phyloP scores from a whole-genome alignment of 2,113 vertebrate genomes.

The Baryphthengus martii region DNA sequence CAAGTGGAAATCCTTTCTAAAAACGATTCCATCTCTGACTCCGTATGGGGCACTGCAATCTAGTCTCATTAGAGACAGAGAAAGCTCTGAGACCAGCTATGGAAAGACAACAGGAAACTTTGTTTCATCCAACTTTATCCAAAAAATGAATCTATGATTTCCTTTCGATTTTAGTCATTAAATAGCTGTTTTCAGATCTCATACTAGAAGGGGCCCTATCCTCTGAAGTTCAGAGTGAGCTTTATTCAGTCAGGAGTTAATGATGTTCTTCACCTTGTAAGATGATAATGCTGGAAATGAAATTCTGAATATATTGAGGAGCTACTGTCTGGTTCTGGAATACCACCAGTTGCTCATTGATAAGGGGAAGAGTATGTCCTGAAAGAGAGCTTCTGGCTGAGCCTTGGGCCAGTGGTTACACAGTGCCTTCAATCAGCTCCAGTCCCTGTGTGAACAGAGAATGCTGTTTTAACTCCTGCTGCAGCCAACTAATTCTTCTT shows the following conservation, averaged over 20 bases:
- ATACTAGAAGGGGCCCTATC: not conserved
- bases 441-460: not conserved
- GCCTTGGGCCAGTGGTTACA: not conserved
- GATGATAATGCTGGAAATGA: not conserved
- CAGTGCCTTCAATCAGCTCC: not conserved
- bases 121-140: constrained; percentile 42
- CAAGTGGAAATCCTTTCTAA: constrained; percentile 58
- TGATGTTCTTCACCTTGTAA: not conserved
- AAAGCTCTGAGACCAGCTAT: constrained; percentile 38
- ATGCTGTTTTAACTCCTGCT: not conserved
- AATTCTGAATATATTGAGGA: not conserved
- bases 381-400: not conserved
- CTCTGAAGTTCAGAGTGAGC: not conserved
- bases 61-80: constrained; percentile 52
- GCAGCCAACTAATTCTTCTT: not conserved
- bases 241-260: not conserved
- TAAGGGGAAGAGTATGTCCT: not conserved
- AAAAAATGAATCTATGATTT: constrained; percentile 4
- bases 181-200: not conserved
- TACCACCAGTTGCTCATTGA: not conserved
- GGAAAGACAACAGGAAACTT: constrained; percentile 54
- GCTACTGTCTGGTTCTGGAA: not conserved
- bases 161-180: constrained; percentile 10
- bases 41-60: constrained; percentile 44
- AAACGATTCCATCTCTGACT: constrained; percentile 47